Evolutionary conservation across 2,113 vertebrate species (phyloP).

Genomic region (Alethe diademata): DNA sequence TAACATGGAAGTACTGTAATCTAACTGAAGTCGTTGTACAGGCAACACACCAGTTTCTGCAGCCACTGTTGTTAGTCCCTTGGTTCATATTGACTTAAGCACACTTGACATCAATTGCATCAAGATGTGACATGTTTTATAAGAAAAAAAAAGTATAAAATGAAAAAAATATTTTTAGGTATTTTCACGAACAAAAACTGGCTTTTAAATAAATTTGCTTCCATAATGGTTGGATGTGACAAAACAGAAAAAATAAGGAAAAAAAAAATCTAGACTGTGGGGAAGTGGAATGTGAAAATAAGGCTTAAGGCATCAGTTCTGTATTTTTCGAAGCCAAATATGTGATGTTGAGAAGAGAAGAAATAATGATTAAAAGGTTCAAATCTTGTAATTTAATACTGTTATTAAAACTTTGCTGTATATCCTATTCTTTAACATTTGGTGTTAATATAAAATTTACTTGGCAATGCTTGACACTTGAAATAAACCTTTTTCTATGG

Average conservation of each 20-base stretch:
- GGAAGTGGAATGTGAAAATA: constrained; percentile 75
- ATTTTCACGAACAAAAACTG: constrained; percentile 97
- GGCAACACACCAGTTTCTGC: constrained; percentile 84
- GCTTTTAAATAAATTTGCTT: constrained; percentile 99
- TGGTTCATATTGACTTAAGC: constrained; percentile 96
- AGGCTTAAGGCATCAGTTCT: constrained; percentile 85
- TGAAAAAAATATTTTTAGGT: constrained; percentile 96
- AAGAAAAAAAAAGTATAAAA: constrained; percentile 78
- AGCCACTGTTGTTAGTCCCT: constrained; percentile 87
- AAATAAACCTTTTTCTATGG: constrained; percentile 89
- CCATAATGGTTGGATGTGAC: constrained; percentile 87
- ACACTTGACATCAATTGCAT: constrained; percentile 95
- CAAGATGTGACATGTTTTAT: constrained; percentile 95
- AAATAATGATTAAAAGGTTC: constrained; percentile 77
- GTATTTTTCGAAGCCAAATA: constrained; percentile 97
- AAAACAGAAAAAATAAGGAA: background rate
- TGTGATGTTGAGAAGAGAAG: constrained; percentile 81
- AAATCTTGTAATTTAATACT: constrained; percentile 95
- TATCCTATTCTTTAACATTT: constrained; percentile 96
- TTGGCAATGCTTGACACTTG: constrained; percentile 93
- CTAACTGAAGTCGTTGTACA: constrained; percentile 80
- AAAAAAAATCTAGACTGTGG: constrained; percentile 67
- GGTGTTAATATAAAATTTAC: constrained; percentile 93
- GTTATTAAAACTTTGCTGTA: constrained; percentile 92
- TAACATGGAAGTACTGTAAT: constrained; percentile 79